Evolutionary conservation across 2,113 vertebrate species (phyloP), one percentile per base, ranked within the genome.

Genomic region (Clupea harengus): DNA sequence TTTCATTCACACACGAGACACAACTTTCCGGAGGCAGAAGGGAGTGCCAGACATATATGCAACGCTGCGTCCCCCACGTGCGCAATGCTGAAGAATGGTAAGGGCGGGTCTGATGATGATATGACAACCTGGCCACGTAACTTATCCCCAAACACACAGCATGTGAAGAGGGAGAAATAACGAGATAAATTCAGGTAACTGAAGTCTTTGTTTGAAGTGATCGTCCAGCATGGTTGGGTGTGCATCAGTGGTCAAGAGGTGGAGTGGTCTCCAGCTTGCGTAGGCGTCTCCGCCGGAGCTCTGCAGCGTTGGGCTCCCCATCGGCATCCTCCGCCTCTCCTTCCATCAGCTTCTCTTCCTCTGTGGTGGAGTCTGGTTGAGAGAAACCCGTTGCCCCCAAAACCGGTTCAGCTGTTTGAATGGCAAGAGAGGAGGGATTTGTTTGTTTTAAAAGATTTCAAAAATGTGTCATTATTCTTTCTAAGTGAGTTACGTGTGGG

Each of bases 221-320:
- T 49, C 52, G 32, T 78, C 72, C 84, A 45, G 80, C 25, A 17
- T 86, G 82, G 72, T 54, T 85, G 52, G 82, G 44, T 88, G 84
- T 44, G 82, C 87, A 88, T 97, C 95, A 97, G 90, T 96, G 95
- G 45, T 96, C 94, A 0, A 95, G 88, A 0, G 95, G 89, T 0
- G 93, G 91, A 0, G 91, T 84, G 0, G 92, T 94, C 89, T 96
- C 96, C 45, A 98, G 89, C 89, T 98, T 98, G 2, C 96, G 96
- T 22, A 99, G 96, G 10, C 97, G 96, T 2, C 97, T 95, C n/a
- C 96, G 93, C 60, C 97, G 95, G 45, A 99, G 91, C 88, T 98
- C 97, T 0, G 95, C 96, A 0, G 96, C 89, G 1, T 95, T 96
- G 0, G 97, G 97, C 67, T 97, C 97, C 0, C 94, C 96, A 0